These are phyloP conservation scores for Ctenomys sociabilis DNA, from an alignment of 2,113 vertebrate species.

Conservation along the genomic window DNA sequence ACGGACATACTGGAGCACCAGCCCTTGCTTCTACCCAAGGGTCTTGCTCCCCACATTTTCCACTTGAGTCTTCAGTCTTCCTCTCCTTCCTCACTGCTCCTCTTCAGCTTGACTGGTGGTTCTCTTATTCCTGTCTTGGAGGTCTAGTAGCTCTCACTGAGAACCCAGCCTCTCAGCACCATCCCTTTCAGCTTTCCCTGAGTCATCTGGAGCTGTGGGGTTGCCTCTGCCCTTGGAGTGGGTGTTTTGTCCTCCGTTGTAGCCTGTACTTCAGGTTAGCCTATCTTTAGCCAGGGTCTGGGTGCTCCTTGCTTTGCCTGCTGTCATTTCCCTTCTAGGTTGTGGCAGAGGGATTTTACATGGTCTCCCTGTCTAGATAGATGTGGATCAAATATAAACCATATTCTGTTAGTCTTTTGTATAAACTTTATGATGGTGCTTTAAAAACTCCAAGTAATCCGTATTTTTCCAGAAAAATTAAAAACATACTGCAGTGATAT, in stretches of 20 bases:
- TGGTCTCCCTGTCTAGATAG: background rate
- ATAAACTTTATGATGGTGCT: background rate
- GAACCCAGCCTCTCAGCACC: background rate
- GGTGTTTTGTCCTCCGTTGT: background rate
- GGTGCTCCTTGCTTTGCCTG: background rate
- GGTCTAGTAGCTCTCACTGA: background rate
- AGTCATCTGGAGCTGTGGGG: background rate
- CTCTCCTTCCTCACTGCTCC: background rate
- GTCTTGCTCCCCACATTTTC: background rate
- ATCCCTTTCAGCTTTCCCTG: background rate
- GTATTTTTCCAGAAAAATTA: too few relatives aligned
- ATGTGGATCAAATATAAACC: slow-evolving; percentile 1
- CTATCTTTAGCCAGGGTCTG: background rate
- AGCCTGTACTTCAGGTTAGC: background rate
- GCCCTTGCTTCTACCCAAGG: background rate
- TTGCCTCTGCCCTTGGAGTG: background rate
- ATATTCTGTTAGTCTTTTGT: background rate
- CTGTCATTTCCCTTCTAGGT: background rate
- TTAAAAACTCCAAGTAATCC: background rate
- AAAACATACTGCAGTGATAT: too few relatives aligned
- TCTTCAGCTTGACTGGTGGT: background rate
- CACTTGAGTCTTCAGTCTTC: background rate
- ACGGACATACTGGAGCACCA: background rate
- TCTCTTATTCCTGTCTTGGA: background rate
- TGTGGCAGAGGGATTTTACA: background rate